These are phyloP conservation scores for Punctoribates punctum DNA, from an alignment of 2,888 invertebrate species.

Conservation along the genomic window DNA sequence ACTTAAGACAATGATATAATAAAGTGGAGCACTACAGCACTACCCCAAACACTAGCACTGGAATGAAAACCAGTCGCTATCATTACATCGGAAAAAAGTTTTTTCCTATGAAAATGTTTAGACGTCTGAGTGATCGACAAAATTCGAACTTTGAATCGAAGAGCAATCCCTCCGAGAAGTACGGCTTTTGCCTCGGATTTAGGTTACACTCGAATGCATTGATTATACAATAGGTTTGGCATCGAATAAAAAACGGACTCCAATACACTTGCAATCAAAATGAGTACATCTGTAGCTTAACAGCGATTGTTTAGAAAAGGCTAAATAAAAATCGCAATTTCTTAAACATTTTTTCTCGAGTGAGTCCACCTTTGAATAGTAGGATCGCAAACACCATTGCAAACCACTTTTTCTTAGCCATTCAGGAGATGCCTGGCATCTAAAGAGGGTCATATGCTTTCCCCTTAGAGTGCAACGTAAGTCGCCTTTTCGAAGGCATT, in stretches of 20 bases:
- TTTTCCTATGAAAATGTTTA: not conserved
- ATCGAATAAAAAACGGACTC: not conserved
- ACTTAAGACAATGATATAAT: not conserved
- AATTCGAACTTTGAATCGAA: not conserved
- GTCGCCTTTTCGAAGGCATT: slow-evolving; percentile 17
- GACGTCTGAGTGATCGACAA: not conserved
- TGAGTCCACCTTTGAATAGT: slow-evolving; percentile 7
- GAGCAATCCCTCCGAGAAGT: not conserved
- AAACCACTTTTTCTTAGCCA: slow-evolving; percentile 36
- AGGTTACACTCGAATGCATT: slow-evolving; percentile 11
- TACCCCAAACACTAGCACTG: too few species aligned
- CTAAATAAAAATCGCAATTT: not conserved
- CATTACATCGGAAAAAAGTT: not conserved
- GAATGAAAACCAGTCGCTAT: not conserved
- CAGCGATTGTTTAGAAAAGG: not conserved
- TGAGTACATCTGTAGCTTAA: slow-evolving; percentile 4
- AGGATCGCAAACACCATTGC: slow-evolving; percentile 13
- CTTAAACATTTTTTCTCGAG: slow-evolving; percentile 13
- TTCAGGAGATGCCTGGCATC: slow-evolving; percentile 13
- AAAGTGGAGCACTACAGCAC: too few species aligned
- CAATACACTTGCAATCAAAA: not conserved
- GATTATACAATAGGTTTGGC: slow-evolving; percentile 2
- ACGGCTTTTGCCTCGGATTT: not conserved
- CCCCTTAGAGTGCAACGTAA: slow-evolving; percentile 22
- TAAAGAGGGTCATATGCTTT: slow-evolving; percentile 24